Percentiles rank a stretch among this genome's conserved stretches.
These are phyloP conservation scores for Gibbula magus DNA, from an alignment of 2,888 invertebrate species.

Conservation along the genomic window DNA sequence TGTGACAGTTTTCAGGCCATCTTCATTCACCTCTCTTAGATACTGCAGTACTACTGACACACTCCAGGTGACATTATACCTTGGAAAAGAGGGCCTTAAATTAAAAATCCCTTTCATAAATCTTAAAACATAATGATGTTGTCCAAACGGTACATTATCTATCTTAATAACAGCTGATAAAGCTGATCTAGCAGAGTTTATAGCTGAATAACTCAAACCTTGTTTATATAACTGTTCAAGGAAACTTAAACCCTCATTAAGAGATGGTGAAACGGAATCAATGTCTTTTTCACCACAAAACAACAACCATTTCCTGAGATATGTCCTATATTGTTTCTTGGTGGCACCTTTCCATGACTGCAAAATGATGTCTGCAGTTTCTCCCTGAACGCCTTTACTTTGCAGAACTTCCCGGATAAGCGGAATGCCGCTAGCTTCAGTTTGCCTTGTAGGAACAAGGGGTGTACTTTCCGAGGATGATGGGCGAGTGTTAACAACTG, in stretches of 20 bases:
- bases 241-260: neutral
- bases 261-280: neutral
- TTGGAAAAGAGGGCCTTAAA: conserved; percentile 26
- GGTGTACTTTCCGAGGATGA: neutral
- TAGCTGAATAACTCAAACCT: neutral
- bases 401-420: neutral
- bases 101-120: conserved; percentile 36
- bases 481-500: neutral
- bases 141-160: neutral
- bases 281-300: neutral
- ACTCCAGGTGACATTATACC: neutral
- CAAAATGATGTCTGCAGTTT: neutral
- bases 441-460: neutral
- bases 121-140: conserved; percentile 25
- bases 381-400: neutral
- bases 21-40: neutral
- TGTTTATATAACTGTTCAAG: neutral
- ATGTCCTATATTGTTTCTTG: neutral
- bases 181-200: conserved; percentile 15
- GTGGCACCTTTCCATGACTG: neutral
- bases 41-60: conserved; percentile 6
- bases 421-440: neutral
- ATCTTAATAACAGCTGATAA: neutral
- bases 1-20: neutral
- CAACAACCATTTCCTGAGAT: neutral